Conservation (phyloP, 2,888 invertebrate species). For the Sepiola atlantica region DNA sequence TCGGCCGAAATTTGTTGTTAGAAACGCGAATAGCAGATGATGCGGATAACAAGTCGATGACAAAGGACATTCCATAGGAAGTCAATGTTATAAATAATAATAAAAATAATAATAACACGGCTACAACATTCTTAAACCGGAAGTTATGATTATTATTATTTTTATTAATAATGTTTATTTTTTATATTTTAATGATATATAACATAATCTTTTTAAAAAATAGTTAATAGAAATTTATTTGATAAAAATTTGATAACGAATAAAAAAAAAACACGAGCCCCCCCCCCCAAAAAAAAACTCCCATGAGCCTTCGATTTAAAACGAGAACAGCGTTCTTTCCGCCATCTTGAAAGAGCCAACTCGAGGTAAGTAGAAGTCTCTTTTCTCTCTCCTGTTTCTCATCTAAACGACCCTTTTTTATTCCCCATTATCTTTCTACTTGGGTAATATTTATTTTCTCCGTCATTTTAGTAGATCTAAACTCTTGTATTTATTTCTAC, state of each 20-base stretch:
- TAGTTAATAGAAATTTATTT: neutral
- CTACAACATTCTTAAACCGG: conserved; percentile 24
- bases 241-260: neutral
- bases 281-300: conserved; percentile 37
- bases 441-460: neutral
- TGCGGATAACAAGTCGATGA: conserved; percentile 39
- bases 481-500: neutral
- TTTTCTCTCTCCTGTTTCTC: neutral
- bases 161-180: neutral
- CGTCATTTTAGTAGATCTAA: neutral
- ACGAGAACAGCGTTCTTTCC: neutral
- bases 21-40: conserved; percentile 12
- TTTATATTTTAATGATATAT: neutral
- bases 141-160: neutral
- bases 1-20: neutral
- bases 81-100: neutral
- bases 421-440: neutral
- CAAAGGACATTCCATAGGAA: conserved; percentile 38
- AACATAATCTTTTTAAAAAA: neutral
- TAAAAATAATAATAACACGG: neutral
- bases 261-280: neutral
- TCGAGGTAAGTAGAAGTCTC: neutral
- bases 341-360: conserved; percentile 40
- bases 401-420: neutral
- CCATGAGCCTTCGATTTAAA: conserved; percentile 32